phyloP scores from a whole-genome alignment of 2,113 vertebrate species.

The Myiozetetes cayanensis region DNA sequence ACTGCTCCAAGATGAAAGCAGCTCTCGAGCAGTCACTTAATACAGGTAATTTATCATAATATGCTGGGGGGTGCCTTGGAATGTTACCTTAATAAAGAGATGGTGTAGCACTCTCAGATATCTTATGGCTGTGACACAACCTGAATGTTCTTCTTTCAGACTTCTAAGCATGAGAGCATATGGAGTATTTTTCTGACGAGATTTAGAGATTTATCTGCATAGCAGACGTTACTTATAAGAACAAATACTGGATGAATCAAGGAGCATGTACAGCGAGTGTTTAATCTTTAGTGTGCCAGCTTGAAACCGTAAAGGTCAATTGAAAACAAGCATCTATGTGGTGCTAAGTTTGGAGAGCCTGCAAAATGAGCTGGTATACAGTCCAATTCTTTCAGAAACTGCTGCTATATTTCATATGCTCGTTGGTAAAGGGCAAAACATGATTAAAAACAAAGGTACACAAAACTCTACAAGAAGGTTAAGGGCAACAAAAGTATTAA shows the following conservation, averaged over 20 bases:
- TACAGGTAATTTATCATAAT: slow-evolving; percentile 12
- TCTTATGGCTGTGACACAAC: background rate
- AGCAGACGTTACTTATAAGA: background rate
- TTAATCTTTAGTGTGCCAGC: background rate
- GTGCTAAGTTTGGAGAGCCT: background rate
- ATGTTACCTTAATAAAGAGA: slow-evolving; percentile 31
- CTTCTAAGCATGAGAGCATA: background rate
- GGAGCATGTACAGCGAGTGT: background rate
- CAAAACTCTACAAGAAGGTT: background rate
- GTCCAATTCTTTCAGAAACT: background rate
- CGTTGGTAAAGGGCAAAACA: background rate
- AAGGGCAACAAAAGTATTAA: background rate
- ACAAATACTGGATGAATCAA: slow-evolving; percentile 3
- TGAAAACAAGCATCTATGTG: background rate
- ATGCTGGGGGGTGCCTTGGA: background rate
- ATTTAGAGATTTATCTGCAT: slow-evolving; percentile 28
- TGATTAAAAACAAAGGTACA: background rate
- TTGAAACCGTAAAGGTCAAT: background rate
- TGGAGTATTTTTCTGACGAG: background rate
- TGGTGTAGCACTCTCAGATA: background rate
- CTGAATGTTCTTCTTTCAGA: background rate
- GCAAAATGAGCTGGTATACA: background rate
- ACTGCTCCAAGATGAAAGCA: slow-evolving; percentile 20
- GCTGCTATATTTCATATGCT: background rate
- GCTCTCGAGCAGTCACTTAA: background rate